phyloP scores from a whole-genome alignment of 2,113 vertebrate species.

The Rhegmatorhina hoffmannsi region DNA sequence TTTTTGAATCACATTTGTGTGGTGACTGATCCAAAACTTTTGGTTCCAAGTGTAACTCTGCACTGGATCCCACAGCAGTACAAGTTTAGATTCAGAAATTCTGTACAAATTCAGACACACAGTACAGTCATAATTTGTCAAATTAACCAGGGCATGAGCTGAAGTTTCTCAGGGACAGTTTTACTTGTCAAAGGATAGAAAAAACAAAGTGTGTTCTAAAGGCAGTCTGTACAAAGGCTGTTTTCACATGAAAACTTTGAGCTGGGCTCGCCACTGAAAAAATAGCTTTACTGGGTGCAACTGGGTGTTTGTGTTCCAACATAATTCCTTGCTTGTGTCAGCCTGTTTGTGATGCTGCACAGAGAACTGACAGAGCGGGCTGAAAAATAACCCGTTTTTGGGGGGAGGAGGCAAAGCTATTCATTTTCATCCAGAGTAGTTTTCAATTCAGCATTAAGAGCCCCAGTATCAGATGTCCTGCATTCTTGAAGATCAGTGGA shows the following conservation, averaged over 20 bases:
- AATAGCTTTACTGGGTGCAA: neutral
- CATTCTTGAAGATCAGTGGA: neutral
- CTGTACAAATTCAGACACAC: neutral
- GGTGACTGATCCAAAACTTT: accelerated
- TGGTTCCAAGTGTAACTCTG: neutral
- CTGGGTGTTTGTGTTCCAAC: neutral
- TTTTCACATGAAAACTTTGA: neutral
- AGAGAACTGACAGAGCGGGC: neutral
- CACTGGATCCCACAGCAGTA: neutral
- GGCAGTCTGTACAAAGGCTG: neutral
- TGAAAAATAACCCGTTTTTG: neutral
- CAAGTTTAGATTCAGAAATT: neutral
- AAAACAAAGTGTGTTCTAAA: neutral
- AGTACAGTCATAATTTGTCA: neutral
- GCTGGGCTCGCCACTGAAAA: neutral
- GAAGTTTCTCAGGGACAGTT: neutral
- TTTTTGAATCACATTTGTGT: neutral
- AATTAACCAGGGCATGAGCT: neutral
- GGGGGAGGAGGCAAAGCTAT: neutral
- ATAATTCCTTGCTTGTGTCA: slow-evolving; percentile 11
- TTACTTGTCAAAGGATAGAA: neutral
- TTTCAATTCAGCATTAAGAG: neutral
- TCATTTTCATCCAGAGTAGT: neutral
- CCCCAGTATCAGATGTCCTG: neutral
- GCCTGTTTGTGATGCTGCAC: neutral